phyloP scores from a whole-genome alignment of 1,140 invertebrate species.

The Tribolium castaneum region DNA sequence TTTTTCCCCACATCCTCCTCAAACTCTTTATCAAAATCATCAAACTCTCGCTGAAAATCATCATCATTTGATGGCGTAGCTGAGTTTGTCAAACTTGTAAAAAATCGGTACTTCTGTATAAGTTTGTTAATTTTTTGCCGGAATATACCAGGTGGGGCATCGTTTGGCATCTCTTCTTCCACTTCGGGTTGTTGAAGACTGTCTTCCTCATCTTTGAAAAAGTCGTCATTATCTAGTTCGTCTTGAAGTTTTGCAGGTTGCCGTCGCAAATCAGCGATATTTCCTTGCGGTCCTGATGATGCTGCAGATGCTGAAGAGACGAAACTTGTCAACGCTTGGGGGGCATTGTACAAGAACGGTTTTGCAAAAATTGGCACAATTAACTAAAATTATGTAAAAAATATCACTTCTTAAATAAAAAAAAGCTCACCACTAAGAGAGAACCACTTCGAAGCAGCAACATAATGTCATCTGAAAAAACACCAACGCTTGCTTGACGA shows the following conservation, averaged over 20 bases:
- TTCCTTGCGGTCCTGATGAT: background rate
- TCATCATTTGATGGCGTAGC: background rate
- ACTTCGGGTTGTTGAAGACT: background rate
- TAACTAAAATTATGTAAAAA: background rate
- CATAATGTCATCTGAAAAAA: background rate
- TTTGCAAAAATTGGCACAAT: background rate
- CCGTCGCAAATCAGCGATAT: background rate
- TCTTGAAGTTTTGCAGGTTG: background rate
- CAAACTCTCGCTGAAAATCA: background rate
- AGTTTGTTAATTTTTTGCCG: slow-evolving; percentile 1
- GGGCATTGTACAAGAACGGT: slow-evolving; percentile 37
- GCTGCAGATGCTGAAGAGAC: slow-evolving; percentile 42
- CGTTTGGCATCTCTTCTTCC: background rate
- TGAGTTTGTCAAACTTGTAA: background rate
- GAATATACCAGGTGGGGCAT: slow-evolving; percentile 19
- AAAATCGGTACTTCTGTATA: background rate
- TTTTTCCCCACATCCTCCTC: background rate
- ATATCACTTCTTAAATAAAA: background rate
- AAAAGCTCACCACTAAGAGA: background rate
- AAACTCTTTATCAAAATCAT: slow-evolving; percentile 10
- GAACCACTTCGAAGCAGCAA: background rate
- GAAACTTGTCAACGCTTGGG: slow-evolving; percentile 23
- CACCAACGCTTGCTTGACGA: background rate
- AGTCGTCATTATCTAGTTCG: background rate
- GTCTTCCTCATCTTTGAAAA: slow-evolving; percentile 1